phyloP scores from a whole-genome alignment of 2,888 invertebrate genomes.

The Parascotia fuliginaria region DNA sequence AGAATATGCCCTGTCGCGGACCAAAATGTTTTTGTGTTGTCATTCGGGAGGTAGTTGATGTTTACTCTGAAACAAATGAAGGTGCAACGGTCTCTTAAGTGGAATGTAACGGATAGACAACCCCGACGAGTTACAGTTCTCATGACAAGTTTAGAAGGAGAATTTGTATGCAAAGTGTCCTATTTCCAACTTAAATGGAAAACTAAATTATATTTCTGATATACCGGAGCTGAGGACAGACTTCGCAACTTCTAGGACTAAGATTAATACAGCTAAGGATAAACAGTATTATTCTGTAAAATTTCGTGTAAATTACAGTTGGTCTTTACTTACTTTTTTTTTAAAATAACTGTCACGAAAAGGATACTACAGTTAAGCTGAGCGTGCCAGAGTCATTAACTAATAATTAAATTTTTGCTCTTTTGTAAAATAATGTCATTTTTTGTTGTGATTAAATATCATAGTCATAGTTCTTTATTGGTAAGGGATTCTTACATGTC shows the following conservation, averaged over 20 bases:
- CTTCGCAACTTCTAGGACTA: constrained; percentile 38
- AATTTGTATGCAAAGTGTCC: constrained; percentile 47
- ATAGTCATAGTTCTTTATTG: too few relatives aligned
- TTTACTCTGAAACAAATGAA: constrained; percentile 55
- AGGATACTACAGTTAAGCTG: too few relatives aligned
- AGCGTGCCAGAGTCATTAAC: too few relatives aligned
- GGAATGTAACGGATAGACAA: constrained; percentile 38
- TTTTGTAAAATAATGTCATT: too few relatives aligned
- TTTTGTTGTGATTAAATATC: too few relatives aligned
- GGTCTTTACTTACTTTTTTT: too few relatives aligned
- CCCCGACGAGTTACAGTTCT: constrained; percentile 31
- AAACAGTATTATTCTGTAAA: constrained; percentile 29
- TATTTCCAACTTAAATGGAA: constrained; percentile 48
- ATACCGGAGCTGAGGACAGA: constrained; percentile 37
- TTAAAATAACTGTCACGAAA: too few relatives aligned
- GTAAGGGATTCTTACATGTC: too few relatives aligned
- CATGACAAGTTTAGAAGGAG: constrained; percentile 42
- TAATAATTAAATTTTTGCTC: too few relatives aligned
- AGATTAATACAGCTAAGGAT: constrained; percentile 43
- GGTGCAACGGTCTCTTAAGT: constrained; percentile 49
- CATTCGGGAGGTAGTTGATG: constrained; percentile 47
- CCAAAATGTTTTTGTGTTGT: constrained; percentile 54
- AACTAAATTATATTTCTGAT: constrained; percentile 52
- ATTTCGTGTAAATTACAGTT: constrained; percentile 27
- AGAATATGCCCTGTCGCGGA: constrained; percentile 41